These are phyloP conservation scores for Agonopterix arenella DNA, from an alignment of 2,888 invertebrate species.

Conservation along the genomic window DNA sequence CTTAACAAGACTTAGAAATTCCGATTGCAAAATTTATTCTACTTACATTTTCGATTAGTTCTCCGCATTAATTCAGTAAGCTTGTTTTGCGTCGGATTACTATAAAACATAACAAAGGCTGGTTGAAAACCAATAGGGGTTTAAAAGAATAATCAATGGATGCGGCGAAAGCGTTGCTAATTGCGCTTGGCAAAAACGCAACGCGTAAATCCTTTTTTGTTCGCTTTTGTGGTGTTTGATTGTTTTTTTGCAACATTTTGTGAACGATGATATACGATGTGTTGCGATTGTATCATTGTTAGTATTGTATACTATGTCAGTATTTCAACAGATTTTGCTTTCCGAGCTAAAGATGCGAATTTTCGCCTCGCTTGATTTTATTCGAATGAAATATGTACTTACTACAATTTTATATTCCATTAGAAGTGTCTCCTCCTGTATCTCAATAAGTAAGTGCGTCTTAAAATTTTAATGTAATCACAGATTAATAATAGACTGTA, in stretches of 20 bases:
- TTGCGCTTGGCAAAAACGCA: slow-evolving; percentile 4
- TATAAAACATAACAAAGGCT: slow-evolving; percentile 10
- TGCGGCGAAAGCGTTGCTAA: slow-evolving; percentile 13
- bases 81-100: slow-evolving; percentile 1
- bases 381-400: too few species aligned
- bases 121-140: slow-evolving; percentile 9
- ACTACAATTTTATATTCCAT: too few species aligned
- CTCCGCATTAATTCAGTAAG: neutral
- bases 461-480: too few species aligned
- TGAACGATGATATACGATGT: slow-evolving; percentile 9
- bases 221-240: neutral
- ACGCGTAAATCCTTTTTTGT: slow-evolving; percentile 4
- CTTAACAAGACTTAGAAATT: slow-evolving; percentile 27
- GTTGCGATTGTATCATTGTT: neutral
- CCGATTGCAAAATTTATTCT: slow-evolving; percentile 8
- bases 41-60: too few species aligned
- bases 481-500: too few species aligned
- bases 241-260: slow-evolving; percentile 7
- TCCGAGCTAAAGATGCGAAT: too few species aligned
- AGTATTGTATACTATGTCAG: too few species aligned
- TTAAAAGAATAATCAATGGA: slow-evolving; percentile 12
- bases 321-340: too few species aligned
- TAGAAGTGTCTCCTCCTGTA: too few species aligned
- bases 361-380: too few species aligned
- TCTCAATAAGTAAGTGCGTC: too few species aligned